Conservation (phyloP, 2,888 invertebrate genomes). For the Carabus problematicus region DNA sequence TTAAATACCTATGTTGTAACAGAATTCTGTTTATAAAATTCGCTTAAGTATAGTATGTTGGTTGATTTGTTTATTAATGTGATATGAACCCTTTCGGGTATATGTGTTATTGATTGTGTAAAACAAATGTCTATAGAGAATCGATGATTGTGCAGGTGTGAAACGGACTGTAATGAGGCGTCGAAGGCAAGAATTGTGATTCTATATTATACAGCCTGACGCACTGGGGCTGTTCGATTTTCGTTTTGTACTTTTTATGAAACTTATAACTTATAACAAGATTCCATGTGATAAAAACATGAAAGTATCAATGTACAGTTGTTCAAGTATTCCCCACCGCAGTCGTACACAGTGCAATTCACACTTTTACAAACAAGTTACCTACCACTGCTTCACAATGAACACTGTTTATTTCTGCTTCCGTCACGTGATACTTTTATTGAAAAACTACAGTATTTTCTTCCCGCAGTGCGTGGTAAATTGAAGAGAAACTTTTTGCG, state of each 20-base stretch:
- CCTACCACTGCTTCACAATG: conserved; percentile 7
- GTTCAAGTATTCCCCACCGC: conserved; percentile 14
- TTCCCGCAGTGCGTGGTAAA: conserved; percentile 29
- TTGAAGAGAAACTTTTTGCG: conserved; percentile 31
- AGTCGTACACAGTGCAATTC: conserved; percentile 14
- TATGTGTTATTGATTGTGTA: neutral
- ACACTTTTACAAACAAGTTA: conserved; percentile 17
- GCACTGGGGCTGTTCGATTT: conserved; percentile 39
- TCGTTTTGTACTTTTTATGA: conserved; percentile 44
- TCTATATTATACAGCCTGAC: conserved; percentile 37
- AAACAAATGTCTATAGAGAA: neutral
- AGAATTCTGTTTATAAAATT: too few species aligned
- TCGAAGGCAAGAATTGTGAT: conserved; percentile 44
- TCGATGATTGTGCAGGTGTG: conserved; percentile 31
- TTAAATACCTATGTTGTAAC: too few species aligned
- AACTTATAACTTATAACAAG: conserved; percentile 45
- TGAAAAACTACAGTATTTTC: conserved; percentile 30
- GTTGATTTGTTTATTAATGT: too few species aligned
- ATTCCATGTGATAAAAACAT: conserved; percentile 42
- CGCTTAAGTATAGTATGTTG: too few species aligned
- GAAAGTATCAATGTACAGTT: conserved; percentile 31
- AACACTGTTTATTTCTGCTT: conserved; percentile 29
- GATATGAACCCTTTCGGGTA: too few species aligned
- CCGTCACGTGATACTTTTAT: conserved; percentile 33
- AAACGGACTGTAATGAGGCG: conserved; percentile 44